Base-by-base conservation (phyloP, 2,888 invertebrate genomes). In the Napeogenes sylphis region DNA sequence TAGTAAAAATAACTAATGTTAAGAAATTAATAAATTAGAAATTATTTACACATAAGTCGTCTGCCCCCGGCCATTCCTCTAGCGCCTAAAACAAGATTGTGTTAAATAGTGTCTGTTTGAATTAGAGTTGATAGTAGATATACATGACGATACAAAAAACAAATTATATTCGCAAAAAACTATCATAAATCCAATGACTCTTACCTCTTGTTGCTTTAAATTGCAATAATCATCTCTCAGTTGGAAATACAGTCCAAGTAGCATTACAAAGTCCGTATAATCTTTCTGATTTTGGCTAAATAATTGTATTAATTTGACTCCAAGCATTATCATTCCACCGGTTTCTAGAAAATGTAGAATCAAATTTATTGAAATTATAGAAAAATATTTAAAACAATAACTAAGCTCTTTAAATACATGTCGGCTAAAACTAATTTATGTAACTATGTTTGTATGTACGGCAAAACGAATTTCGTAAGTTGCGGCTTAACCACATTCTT, bases 161-260 rank as follows among this genome's bases (percentile, higher is more conserved):
- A 38, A 38, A 10, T 13, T 13, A 12, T 10, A 42, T 12, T 10
- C 10, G 8, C 8, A n/a, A 47, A 35, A 33, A 53, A 35, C 38
- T 12, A 10, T 0, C n/a, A 14, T 21, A 4, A 35, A 12, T 3
- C n/a, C 21, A 55, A 56, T 21, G 21, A 21, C 21, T 45, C 14
- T 84, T 86, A 96, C 96, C 91, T 96, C 95, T 77, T 94, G 92
- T 54, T 94, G 92, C 73, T 92, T 92, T 55, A 97, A 89, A 88
- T 97, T 97, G 71, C 95, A 94, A 79, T 96, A 97, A 84, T 97
- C 97, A 84, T 97, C 97, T 63, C 97, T 90, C 70, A 98, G 96
- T 92, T 98, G 97, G 85, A 97, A 97, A 82, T 95, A 97, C 35
- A 97, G 87, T 35, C 97, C 97, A 68, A 98, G 85, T 70, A 94